Conservation (phyloP, 2,888 invertebrate species). For the Axea sp. region DNA sequence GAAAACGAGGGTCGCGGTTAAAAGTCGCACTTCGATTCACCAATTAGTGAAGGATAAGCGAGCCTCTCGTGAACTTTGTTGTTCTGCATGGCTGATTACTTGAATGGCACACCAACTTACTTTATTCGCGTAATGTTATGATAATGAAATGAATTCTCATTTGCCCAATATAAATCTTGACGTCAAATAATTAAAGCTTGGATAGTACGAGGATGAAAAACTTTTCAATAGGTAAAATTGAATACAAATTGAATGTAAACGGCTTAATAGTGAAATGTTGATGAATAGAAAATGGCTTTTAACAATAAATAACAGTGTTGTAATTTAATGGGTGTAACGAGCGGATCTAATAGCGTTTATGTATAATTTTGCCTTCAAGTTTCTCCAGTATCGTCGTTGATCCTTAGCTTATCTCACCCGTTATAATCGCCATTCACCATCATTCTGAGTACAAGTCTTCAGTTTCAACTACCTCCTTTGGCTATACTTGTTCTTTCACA, state of each 20-base stretch:
- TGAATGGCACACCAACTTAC: conserved; percentile 30
- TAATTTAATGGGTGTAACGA: conserved; percentile 53
- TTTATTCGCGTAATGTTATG: conserved; percentile 34
- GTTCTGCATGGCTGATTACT: conserved; percentile 35
- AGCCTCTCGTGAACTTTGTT: conserved; percentile 34
- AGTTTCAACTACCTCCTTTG: conserved; percentile 28
- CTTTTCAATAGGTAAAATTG: conserved; percentile 9
- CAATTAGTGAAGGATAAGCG: conserved; percentile 52
- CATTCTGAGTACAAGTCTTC: conserved; percentile 48
- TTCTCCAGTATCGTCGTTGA: conserved; percentile 60
- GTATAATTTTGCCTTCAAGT: conserved; percentile 54
- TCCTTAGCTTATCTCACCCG: conserved; percentile 68
- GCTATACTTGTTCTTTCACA: conserved; percentile 27
- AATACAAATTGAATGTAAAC: conserved; percentile 49
- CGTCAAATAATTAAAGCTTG: conserved; percentile 36
- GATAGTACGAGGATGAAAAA: neutral
- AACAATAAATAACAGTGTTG: conserved; percentile 52
- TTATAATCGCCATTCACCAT: conserved; percentile 70
- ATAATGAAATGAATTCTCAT: conserved; percentile 52
- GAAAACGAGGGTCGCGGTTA: conserved; percentile 6
- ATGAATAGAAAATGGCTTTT: conserved; percentile 49
- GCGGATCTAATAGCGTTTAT: conserved; percentile 49
- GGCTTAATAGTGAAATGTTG: conserved; percentile 23
- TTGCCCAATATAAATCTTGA: conserved; percentile 32
- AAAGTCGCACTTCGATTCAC: conserved; percentile 35